Evolutionary conservation across 92 coral and sea anemone genomes (phyloP), one percentile per base, ranked within the genome.

Genomic region (Porites divaricata): DNA sequence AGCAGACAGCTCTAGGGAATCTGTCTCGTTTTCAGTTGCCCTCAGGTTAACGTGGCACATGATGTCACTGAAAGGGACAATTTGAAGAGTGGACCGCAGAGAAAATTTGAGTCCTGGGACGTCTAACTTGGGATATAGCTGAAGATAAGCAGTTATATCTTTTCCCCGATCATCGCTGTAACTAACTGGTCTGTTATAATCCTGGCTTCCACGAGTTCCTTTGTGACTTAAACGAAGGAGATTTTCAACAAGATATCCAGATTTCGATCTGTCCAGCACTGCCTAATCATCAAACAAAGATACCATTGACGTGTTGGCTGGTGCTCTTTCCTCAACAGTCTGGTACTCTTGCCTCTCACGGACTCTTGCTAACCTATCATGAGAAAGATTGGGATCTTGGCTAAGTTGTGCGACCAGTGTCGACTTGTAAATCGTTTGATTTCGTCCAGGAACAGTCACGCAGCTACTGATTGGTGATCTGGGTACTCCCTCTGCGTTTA

Each of bases 371-470:
- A 76, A 59, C 20, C 86, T 72, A 67, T 78, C 85, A 71, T 86
- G 89, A 1, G 89, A 86, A 24, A 86, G 62, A 48, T 57, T 69
- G 51, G 85, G 85, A 75, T 88, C 87, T 49, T 88, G 71, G 50
- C 81, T 81, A 1, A 85, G 83, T 85, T 66, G 74, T 8, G 83
- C 63, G 15, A 67, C 83, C 28, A 85, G 69, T 12, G 83, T 85
- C n/a, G 67, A 70, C 77, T 85, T 85, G 51, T 85, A 77, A 50
- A 77, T 52, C 58, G 79, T 75, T 58, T 41, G 56, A 6, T 45
- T 45, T n/a, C 25, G 2, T 15, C 58, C 75, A 17, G 62, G 57
- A 57, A 57, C 74, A 41, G 21, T 49, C 74, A 45, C 74, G 41
- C 56, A 57, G 67, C 67, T 57, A 58, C 68, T 76, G 54, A 59